Evolutionary conservation across 2,888 invertebrate genomes (phyloP).

Genomic region (Noctua pronuba): DNA sequence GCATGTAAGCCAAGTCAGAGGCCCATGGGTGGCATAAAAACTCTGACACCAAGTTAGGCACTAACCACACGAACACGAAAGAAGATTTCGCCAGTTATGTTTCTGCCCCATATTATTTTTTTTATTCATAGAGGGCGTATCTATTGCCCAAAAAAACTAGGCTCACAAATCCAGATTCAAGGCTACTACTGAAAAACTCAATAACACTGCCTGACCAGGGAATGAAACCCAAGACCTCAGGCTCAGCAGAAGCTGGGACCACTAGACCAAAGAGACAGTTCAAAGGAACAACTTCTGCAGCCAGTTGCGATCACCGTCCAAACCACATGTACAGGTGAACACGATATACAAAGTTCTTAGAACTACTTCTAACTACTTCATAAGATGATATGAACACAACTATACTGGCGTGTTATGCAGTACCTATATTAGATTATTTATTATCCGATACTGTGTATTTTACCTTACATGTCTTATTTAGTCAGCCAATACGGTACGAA

Average conservation of each 20-base stretch:
- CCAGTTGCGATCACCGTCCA: slow-evolving; percentile 19
- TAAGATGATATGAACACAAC: slow-evolving; percentile 74
- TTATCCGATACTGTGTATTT: neutral
- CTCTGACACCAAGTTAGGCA: too few relatives aligned
- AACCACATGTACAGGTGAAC: slow-evolving; percentile 7
- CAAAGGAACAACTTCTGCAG: neutral
- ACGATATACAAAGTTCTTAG: slow-evolving; percentile 27
- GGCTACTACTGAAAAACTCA: neutral
- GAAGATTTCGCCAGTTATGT: too few relatives aligned
- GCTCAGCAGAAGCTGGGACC: neutral
- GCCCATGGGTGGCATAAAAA: too few relatives aligned
- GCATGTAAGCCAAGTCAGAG: too few relatives aligned
- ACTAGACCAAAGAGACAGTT: neutral
- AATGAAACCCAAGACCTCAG: neutral
- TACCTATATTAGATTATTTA: neutral
- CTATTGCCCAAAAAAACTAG: too few relatives aligned
- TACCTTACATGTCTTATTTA: neutral
- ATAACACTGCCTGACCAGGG: neutral
- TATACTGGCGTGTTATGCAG: slow-evolving; percentile 22
- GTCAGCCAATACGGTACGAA: neutral
- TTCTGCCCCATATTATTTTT: too few relatives aligned
- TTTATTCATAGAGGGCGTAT: too few relatives aligned
- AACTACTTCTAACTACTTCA: slow-evolving; percentile 55
- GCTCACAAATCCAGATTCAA: neutral
- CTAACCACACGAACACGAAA: too few relatives aligned